phyloP scores from a whole-genome alignment of 1,140 invertebrate species.

The Philopotamus ludificatus region DNA sequence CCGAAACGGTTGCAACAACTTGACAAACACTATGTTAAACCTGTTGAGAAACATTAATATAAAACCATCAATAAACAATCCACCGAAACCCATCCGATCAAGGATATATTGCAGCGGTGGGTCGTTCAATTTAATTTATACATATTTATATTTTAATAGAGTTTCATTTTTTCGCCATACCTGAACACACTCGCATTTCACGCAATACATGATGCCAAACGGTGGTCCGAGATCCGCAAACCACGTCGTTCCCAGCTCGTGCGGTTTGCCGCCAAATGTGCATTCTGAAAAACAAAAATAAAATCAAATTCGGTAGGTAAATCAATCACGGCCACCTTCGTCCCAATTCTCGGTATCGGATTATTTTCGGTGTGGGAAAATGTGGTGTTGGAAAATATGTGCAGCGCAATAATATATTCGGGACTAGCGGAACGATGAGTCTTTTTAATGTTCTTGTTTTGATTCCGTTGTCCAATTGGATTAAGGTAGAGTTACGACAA shows the following conservation, averaged over 20 bases:
- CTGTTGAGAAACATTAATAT: too few species aligned
- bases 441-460: slow-evolving; percentile 16
- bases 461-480: slow-evolving; percentile 9
- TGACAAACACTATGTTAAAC: too few species aligned
- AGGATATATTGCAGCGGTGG: too few species aligned
- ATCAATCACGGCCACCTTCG: too few species aligned
- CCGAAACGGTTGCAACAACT: too few species aligned
- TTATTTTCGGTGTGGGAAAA: too few species aligned
- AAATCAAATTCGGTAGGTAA: too few species aligned
- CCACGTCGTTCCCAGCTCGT: slow-evolving; percentile 85
- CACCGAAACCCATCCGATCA: too few species aligned
- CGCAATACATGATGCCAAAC: slow-evolving; percentile 90
- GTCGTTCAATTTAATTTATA: too few species aligned
- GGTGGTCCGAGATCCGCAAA: slow-evolving; percentile 86
- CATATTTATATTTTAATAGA: too few species aligned
- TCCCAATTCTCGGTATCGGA: too few species aligned
- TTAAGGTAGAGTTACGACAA: background rate
- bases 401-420: background rate
- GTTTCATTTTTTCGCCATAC: slow-evolving; percentile 75
- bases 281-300: slow-evolving; percentile 73
- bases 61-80: too few species aligned
- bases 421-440: background rate
- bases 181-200: slow-evolving; percentile 87
- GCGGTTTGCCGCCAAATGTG: slow-evolving; percentile 80
- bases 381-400: background rate